Evolutionary conservation across 2,113 vertebrate genomes (phyloP).

Genomic region (Potamarius usumacintae): DNA sequence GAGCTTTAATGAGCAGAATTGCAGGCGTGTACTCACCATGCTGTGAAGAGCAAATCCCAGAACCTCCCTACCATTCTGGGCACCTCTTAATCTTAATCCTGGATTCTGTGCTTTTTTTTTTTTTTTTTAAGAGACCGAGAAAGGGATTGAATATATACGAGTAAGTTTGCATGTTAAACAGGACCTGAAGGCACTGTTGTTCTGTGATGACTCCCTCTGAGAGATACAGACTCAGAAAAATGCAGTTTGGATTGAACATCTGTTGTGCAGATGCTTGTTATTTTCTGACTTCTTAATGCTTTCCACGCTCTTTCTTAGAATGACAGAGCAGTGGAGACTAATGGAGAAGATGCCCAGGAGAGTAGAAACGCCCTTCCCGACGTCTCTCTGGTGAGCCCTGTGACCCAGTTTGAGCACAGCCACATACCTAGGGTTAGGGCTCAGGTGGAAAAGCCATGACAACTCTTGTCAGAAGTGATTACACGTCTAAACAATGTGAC

Average conservation of each 20-base stretch:
- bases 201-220: conserved; percentile 32
- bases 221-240: conserved; percentile 34
- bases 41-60: conserved; percentile 30
- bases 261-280: conserved; percentile 22
- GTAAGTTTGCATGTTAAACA: not conserved
- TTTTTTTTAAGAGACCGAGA: not conserved
- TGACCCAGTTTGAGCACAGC: not conserved
- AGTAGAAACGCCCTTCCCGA: conserved; percentile 80
- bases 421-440: not conserved
- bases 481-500: not conserved
- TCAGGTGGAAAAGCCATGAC: not conserved
- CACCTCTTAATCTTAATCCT: conserved; percentile 22
- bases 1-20: conserved; percentile 61
- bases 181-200: not conserved
- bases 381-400: conserved; percentile 87
- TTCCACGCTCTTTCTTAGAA: conserved; percentile 72
- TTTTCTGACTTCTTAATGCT: conserved; percentile 10
- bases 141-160: not conserved
- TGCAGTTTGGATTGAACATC: conserved; percentile 43
- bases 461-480: not conserved
- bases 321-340: conserved; percentile 79
- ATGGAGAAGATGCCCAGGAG: conserved; percentile 73
- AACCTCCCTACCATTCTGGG: not conserved
- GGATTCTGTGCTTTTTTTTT: conserved; percentile 42
- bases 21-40: conserved; percentile 36